A percentile compares a stretch with the other conserved stretches of the same genome.
Conservation (phyloP, 2,888 invertebrate genomes). For the Stenodema calcarata region DNA sequence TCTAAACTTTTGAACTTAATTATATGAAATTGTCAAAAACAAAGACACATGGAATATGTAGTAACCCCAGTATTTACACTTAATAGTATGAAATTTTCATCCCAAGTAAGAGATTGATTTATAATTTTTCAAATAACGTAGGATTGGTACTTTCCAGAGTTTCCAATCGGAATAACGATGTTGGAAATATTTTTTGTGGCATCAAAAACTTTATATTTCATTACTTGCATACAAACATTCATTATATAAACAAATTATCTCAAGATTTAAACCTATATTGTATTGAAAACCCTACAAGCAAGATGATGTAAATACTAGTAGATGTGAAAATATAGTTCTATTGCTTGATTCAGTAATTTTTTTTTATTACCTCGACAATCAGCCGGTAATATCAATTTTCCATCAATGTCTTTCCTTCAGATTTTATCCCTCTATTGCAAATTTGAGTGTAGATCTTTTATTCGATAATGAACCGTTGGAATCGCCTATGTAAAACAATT, state of each 20-base stretch:
- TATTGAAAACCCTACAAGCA: constrained; percentile 18
- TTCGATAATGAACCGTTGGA: too few relatives aligned
- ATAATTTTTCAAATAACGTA: neutral
- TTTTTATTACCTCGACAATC: too few relatives aligned
- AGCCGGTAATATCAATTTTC: too few relatives aligned
- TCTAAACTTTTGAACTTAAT: neutral
- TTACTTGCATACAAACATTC: constrained; percentile 12
- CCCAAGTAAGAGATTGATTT: neutral
- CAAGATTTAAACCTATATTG: neutral
- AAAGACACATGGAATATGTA: neutral
- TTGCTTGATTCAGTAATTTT: constrained; percentile 31
- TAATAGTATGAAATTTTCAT: neutral
- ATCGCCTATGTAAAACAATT: too few relatives aligned
- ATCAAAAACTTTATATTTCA: constrained; percentile 29
- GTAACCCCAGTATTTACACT: neutral
- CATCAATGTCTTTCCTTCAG: neutral
- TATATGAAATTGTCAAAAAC: neutral
- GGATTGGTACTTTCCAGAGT: neutral
- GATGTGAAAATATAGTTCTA: constrained; percentile 44
- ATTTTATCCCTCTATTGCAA: too few relatives aligned
- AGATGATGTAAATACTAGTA: constrained; percentile 35
- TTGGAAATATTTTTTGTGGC: constrained; percentile 20
- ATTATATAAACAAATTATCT: constrained; percentile 27
- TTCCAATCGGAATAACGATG: neutral
- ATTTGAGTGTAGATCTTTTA: too few relatives aligned